Conservation (phyloP, 2,888 invertebrate species). For the Cyrtodaria siliqua region DNA sequence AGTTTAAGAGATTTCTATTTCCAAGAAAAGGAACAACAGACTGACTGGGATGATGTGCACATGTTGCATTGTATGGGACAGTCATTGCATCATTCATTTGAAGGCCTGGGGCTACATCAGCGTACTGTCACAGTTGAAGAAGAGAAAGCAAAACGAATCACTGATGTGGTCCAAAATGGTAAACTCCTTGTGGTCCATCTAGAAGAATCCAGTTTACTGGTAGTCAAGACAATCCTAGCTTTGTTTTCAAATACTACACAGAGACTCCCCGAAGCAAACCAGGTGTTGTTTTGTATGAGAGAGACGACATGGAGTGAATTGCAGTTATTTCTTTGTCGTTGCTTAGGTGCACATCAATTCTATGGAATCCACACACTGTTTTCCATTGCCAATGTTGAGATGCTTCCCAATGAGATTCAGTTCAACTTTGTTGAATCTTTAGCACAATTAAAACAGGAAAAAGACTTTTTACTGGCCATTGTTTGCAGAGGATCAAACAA, state of each 20-base stretch:
- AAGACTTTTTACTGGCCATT: conserved; percentile 54
- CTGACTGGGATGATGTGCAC: too few species aligned
- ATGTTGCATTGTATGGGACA: too few species aligned
- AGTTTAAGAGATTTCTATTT: neutral
- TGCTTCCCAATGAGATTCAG: conserved; percentile 66
- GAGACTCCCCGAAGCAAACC: conserved; percentile 61
- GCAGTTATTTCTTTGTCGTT: conserved; percentile 59
- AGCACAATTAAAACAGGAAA: conserved; percentile 9
- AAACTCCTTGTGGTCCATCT: conserved; percentile 56
- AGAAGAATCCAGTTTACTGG: conserved; percentile 58
- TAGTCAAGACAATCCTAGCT: conserved; percentile 62
- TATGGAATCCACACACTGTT: conserved; percentile 31
- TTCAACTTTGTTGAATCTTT: conserved; percentile 62
- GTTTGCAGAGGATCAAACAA: conserved; percentile 56
- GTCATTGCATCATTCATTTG: too few species aligned
- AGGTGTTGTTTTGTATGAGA: conserved; percentile 65
- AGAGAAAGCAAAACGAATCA: too few species aligned
- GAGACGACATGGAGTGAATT: conserved; percentile 67
- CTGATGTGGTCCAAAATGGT: too few species aligned
- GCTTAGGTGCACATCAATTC: conserved; percentile 33
- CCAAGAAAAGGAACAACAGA: neutral
- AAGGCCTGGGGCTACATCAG: too few species aligned
- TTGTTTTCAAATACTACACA: conserved; percentile 61
- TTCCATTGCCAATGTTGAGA: conserved; percentile 67
- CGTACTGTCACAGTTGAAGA: too few species aligned